These are phyloP conservation scores for Tachysurus vachellii DNA, from an alignment of 2,113 vertebrate species.

Conservation along the genomic window DNA sequence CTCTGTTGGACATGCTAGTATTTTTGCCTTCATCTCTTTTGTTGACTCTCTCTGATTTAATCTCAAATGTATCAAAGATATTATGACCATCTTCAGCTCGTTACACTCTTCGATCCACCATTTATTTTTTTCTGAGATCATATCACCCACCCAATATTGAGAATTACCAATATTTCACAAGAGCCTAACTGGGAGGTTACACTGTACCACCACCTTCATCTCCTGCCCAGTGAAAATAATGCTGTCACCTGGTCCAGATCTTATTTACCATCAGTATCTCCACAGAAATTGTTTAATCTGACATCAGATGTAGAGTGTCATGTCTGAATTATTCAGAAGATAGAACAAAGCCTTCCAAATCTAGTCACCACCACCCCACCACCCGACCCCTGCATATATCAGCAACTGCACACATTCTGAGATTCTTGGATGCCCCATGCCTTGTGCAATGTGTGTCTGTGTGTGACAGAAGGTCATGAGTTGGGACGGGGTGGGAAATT, in stretches of 20 bases:
- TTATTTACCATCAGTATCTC: background rate
- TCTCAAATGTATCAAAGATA: background rate
- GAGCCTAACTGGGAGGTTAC: background rate
- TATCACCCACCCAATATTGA: background rate
- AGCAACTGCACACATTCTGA: constrained; percentile 57
- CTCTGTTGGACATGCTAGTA: background rate
- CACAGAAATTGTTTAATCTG: constrained; percentile 46
- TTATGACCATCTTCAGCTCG: background rate
- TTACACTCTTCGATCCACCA: background rate
- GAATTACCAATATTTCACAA: constrained; percentile 8
- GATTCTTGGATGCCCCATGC: constrained; percentile 65
- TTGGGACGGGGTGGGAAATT: constrained; percentile 51
- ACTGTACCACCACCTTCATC: background rate
- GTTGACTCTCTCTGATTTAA: background rate
- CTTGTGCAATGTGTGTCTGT: constrained; percentile 23
- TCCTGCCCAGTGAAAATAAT: constrained; percentile 13
- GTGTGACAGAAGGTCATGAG: constrained; percentile 27
- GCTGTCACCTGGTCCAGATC: constrained; percentile 8
- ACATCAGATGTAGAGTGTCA: constrained; percentile 49
- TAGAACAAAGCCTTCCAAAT: constrained; percentile 37
- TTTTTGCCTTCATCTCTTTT: background rate
- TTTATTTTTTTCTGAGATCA: background rate
- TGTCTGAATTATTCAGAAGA: constrained; percentile 44
- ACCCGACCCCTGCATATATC: constrained; percentile 48
- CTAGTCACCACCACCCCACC: constrained; percentile 24